Evolutionary conservation across 1,140 invertebrate species (phyloP).

Genomic region (Calliphora vicina): DNA sequence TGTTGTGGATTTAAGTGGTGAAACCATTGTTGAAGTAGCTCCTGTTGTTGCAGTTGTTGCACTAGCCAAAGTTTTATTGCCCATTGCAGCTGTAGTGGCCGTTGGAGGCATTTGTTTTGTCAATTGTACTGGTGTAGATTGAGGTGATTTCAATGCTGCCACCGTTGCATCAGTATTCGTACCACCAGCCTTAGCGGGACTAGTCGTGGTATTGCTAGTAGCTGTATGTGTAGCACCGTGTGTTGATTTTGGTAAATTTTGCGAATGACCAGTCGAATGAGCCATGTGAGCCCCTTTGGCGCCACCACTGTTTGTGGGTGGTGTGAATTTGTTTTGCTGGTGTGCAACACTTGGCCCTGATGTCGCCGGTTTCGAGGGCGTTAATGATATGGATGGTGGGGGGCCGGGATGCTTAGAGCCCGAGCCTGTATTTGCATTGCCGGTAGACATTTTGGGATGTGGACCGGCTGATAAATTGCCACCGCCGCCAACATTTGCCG

Average conservation of each 20-base stretch:
- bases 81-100: not conserved
- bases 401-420: constrained; percentile 21
- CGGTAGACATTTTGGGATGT: not conserved
- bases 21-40: not conserved
- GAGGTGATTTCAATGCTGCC: constrained; percentile 30
- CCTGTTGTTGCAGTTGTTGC: not conserved
- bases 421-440: not conserved
- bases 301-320: constrained; percentile 22
- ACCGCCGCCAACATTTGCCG: not conserved
- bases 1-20: not conserved
- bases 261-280: not conserved
- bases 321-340: constrained; percentile 39
- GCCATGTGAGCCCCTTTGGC: not conserved
- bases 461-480: not conserved
- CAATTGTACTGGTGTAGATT: constrained; percentile 35
- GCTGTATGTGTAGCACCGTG: constrained; percentile 3
- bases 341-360: constrained; percentile 34
- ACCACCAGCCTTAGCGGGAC: constrained; percentile 32
- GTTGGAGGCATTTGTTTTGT: constrained; percentile 29
- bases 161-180: constrained; percentile 29
- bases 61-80: not conserved
- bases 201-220: constrained; percentile 17
- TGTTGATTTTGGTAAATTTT: constrained; percentile 35
- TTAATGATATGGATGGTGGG: constrained; percentile 40
- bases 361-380: constrained; percentile 33